A percentile compares a stretch with the other conserved stretches of the same genome.
These are phyloP conservation scores for Thelaira solivaga DNA, from an alignment of 2,888 invertebrate species.

Conservation along the genomic window DNA sequence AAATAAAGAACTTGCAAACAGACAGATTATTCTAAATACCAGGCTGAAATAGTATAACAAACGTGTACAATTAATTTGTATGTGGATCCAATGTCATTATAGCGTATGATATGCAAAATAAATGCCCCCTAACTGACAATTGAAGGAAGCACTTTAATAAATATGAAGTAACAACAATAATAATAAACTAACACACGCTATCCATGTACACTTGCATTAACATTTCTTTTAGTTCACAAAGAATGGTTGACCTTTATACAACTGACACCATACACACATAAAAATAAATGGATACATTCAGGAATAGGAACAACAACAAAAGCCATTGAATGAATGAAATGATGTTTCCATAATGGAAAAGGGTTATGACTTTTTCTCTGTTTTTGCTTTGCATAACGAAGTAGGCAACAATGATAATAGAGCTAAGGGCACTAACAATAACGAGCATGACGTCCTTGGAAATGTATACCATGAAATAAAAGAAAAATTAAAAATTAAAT, in stretches of 20 bases:
- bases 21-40: too few relatives aligned
- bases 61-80: neutral
- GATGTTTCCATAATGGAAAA: constrained; percentile 8
- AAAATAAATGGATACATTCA: constrained; percentile 40
- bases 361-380: constrained; percentile 31
- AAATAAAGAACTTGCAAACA: too few relatives aligned
- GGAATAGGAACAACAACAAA: constrained; percentile 14
- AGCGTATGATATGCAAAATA: constrained; percentile 6
- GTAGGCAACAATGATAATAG: neutral
- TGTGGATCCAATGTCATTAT: constrained; percentile 2
- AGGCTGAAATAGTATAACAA: neutral
- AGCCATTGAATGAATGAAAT: constrained; percentile 35
- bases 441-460: constrained; percentile 14
- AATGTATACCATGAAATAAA: constrained; percentile 12
- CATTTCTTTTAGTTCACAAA: constrained; percentile 20
- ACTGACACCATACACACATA: constrained; percentile 45
- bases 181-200: neutral
- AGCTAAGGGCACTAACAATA: constrained; percentile 38
- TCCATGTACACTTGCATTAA: neutral
- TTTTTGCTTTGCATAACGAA: constrained; percentile 2
- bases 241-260: constrained; percentile 59
- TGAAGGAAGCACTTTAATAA: constrained; percentile 29
- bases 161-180: constrained; percentile 2
- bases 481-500: neutral
- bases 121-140: constrained; percentile 12